phyloP scores from a whole-genome alignment of 1,140 invertebrate genomes.

The Tribolium madens region DNA sequence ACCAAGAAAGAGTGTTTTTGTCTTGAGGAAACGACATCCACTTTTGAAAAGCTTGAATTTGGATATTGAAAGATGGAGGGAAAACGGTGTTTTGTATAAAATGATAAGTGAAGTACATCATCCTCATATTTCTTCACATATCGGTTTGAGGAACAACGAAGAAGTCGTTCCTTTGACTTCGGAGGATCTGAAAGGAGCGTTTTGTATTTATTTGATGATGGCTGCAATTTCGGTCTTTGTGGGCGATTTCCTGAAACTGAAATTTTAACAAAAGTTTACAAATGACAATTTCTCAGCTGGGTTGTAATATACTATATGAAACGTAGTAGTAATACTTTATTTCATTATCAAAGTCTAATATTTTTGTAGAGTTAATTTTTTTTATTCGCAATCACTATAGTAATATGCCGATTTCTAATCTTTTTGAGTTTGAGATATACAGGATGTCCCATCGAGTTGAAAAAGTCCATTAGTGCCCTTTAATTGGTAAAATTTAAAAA shows the following conservation, averaged over 20 bases:
- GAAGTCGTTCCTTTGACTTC: not conserved
- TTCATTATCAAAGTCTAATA: no score
- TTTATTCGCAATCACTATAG: no score
- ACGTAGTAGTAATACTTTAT: no score
- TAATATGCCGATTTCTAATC: no score
- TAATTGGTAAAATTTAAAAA: no score
- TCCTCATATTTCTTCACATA: not conserved
- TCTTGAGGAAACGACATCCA: constrained; percentile 1
- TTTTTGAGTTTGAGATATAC: no score
- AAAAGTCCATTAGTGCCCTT: no score
- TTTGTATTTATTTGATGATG: constrained; percentile 4
- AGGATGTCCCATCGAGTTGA: no score
- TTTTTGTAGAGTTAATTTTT: no score
- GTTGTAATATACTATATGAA: no score
- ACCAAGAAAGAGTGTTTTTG: constrained; percentile 2
- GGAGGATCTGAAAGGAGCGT: not conserved
- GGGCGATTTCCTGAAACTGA: not conserved
- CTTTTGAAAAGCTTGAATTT: not conserved
- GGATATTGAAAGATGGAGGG: not conserved
- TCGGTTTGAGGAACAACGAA: not conserved
- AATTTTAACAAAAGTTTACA: not conserved
- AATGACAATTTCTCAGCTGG: no score
- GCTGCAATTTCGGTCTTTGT: not conserved
- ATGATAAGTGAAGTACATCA: not conserved
- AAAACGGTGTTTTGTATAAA: not conserved